Evolutionary conservation across 2,797 vertebrate genomes (phyloP).

Genomic region (Poliocrania exsul): DNA sequence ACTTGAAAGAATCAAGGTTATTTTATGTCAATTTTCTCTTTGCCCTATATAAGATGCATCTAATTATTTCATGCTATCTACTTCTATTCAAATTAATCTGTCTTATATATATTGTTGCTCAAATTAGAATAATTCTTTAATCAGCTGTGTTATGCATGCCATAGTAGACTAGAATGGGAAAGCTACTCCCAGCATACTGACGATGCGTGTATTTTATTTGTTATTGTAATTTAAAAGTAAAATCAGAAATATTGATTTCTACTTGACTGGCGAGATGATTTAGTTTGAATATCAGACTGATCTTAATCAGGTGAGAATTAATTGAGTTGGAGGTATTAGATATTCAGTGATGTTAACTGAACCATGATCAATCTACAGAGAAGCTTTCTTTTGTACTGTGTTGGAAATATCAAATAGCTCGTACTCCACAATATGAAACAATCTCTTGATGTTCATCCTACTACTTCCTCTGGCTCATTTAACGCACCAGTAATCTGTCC

Average conservation of each 20-base stretch:
- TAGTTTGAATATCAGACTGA: conserved; percentile 90
- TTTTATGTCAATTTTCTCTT: conserved; percentile 79
- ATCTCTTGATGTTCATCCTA: conserved; percentile 73
- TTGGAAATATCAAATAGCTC: conserved; percentile 82
- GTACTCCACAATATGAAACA: conserved; percentile 57
- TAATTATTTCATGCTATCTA: conserved; percentile 81
- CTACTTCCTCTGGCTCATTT: conserved; percentile 78
- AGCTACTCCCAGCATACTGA: conserved; percentile 75
- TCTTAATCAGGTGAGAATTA: conserved; percentile 90
- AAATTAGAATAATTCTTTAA: conserved; percentile 86
- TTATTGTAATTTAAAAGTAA: conserved; percentile 95
- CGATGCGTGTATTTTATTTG: conserved; percentile 79
- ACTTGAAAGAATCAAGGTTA: conserved; percentile 71
- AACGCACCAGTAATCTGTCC: conserved; percentile 69
- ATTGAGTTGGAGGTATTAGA: conserved; percentile 91
- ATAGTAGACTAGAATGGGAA: conserved; percentile 74
- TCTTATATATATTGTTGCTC: conserved; percentile 78
- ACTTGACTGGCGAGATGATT: conserved; percentile 90
- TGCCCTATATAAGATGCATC: conserved; percentile 77
- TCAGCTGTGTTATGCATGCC: conserved; percentile 80
- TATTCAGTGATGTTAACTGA: conserved; percentile 89
- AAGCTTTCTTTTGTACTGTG: conserved; percentile 79
- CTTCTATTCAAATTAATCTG: conserved; percentile 80
- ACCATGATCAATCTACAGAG: conserved; percentile 84
- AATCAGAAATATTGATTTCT: conserved; percentile 92